Evolutionary conservation across 2,113 vertebrate genomes (phyloP).

Genomic region (Eublepharis macularius): DNA sequence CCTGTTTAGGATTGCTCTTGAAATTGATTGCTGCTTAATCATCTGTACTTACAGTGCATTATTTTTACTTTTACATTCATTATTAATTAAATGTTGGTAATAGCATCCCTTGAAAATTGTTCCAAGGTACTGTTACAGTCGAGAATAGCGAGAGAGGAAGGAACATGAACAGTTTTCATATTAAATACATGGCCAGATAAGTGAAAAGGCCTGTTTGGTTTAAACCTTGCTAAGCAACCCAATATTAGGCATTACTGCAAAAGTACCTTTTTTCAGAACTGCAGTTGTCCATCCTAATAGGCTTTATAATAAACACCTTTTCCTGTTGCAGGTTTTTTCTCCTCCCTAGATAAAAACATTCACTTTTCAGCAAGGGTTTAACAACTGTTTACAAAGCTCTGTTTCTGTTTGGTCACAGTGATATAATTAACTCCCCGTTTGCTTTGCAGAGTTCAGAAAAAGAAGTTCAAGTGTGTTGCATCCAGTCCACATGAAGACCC

Average conservation of each 20-base stretch:
- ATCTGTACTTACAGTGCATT: not conserved
- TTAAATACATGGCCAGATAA: not conserved
- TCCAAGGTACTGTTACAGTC: not conserved
- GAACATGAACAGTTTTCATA: not conserved
- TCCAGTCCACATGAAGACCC: not conserved
- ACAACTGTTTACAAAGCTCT: not conserved
- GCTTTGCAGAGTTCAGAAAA: not conserved
- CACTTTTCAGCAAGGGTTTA: not conserved
- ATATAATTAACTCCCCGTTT: not conserved
- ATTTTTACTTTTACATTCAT: not conserved
- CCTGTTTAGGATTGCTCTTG: too few relatives aligned
- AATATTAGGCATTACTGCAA: not conserved
- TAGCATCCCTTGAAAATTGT: not conserved
- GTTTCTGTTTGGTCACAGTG: not conserved
- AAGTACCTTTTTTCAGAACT: not conserved
- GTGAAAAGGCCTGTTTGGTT: not conserved
- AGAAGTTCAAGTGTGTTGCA: not conserved
- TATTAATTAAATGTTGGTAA: not conserved
- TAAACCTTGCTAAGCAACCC: not conserved
- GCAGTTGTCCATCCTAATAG: not conserved
- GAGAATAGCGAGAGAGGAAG: not conserved
- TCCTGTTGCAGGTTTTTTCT: not conserved
- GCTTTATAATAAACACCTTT: not conserved
- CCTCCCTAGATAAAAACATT: accelerated
- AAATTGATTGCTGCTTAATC: too few relatives aligned